phyloP scores from a whole-genome alignment of 1,140 invertebrate genomes.

The Drosophila nigrodunni region DNA sequence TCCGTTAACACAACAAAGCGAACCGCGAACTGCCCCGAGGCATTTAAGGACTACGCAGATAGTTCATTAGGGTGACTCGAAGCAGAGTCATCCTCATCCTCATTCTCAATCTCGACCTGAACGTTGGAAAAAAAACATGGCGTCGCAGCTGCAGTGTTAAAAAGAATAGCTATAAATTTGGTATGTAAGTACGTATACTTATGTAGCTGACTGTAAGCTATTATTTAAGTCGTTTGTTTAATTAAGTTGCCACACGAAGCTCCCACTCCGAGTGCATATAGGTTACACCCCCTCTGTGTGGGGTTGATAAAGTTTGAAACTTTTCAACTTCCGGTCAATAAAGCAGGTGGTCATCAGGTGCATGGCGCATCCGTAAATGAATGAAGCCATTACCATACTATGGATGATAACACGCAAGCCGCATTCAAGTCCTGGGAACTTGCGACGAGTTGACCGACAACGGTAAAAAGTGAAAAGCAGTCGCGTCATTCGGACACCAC shows the following conservation, averaged over 20 bases:
- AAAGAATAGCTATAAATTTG: conserved; percentile 7
- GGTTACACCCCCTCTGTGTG: not conserved
- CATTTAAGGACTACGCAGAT: conserved; percentile 54
- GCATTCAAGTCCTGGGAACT: conserved; percentile 60
- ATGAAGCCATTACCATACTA: conserved; percentile 68
- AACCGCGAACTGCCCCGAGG: conserved; percentile 49
- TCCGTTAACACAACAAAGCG: conserved; percentile 69
- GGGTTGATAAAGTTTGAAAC: conserved; percentile 71
- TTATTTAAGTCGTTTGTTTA: conserved; percentile 56
- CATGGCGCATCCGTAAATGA: conserved; percentile 67
- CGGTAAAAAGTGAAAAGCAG: conserved; percentile 74
- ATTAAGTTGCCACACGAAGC: conserved; percentile 74
- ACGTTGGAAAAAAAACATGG: conserved; percentile 26
- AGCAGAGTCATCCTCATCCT: conserved; percentile 11
- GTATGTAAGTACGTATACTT: conserved; percentile 12
- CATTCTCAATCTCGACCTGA: not conserved
- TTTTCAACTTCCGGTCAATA: conserved; percentile 83
- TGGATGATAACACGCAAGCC: conserved; percentile 57
- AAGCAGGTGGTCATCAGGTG: conserved; percentile 81
- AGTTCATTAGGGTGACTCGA: conserved; percentile 52
- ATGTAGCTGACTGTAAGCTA: conserved; percentile 35
- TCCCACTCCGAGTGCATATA: conserved; percentile 10
- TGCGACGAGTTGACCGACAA: conserved; percentile 46
- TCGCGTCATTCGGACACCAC: conserved; percentile 61
- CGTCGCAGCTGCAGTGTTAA: conserved; percentile 34